Evolutionary conservation across 2,113 vertebrate species (phyloP), one percentile per base, ranked within the genome.

Genomic region (Toxotes jaculatrix): DNA sequence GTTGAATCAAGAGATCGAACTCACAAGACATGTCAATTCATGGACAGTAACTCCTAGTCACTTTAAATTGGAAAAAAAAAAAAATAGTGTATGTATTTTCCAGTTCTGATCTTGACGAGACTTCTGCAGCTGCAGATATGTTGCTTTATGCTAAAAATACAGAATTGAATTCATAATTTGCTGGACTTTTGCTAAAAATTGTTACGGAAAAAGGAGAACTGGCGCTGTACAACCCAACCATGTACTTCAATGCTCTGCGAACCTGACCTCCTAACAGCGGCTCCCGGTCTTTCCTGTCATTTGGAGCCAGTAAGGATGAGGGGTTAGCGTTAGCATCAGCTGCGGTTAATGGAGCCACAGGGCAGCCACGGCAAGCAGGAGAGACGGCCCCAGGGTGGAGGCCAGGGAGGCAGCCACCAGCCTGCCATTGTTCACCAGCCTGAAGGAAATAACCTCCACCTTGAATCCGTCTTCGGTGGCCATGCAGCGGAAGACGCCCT

Each of bases 401-500:
- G 89, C 88, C 23, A 92, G 57, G 0, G 95, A 94, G 64, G 92
- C 88, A 7, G 90, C 87, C 73, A 92, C 77, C 51, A 80, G 78
- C 34, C 91, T 82, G 16, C 88, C 85, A 11, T 93, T 87, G 63
- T 95, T 94, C 13, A 93, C 87, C 89, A 96, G 92, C 86, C 93
- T 90, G 74, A 95, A 96, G 56, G 94, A 95, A 61, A 95, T 93
- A 4, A 96, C 92, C 85, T 96, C 95, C 87, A 96, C 94, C 78
- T 94, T 94, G 79, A 95, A 94, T 19, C 95, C 96, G 0, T 95
- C 94, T 77, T 96, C 96, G 0, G 87, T 93, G 57, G 94, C 94
- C 84, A 95, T 95, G 93, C 96, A 96, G 27, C 95, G 95, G 89
- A 96, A 96, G 57, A 96, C 86, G 0, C 96, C 96, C 16, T 94